Percentiles rank a stretch among this genome's conserved stretches.
Conservation (phyloP, 2,888 invertebrate species). For the Drosophila hamatofila region DNA sequence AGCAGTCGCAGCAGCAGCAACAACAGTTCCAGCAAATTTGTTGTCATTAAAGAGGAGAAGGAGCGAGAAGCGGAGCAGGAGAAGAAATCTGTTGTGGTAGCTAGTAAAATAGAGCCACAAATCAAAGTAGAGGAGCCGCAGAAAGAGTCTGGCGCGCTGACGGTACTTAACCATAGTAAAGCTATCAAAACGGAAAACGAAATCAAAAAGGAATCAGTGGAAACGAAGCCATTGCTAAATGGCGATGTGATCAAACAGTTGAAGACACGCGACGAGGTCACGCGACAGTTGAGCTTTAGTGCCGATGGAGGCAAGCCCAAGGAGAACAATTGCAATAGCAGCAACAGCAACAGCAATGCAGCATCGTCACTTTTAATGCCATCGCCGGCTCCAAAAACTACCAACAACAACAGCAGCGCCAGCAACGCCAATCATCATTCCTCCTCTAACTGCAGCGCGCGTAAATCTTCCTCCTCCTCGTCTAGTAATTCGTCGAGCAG, state of each 20-base stretch:
- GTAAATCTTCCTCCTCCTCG: conserved; percentile 63
- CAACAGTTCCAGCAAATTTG: conserved; percentile 53
- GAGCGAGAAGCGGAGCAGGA: conserved; percentile 21
- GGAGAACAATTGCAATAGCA: conserved; percentile 33
- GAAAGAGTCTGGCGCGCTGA: conserved; percentile 19
- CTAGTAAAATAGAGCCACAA: conserved; percentile 34
- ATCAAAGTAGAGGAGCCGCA: conserved; percentile 48
- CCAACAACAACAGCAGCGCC: conserved; percentile 26
- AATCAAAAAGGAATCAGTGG: conserved; percentile 61
- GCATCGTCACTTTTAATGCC: conserved; percentile 70
- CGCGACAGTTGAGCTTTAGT: conserved; percentile 82
- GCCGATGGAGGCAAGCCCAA: conserved; percentile 31
- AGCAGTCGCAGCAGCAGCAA: conserved; percentile 81
- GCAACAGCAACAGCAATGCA: conserved; percentile 19
- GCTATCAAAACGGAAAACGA: conserved; percentile 49
- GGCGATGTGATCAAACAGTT: conserved; percentile 49
- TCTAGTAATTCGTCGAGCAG: conserved; percentile 53
- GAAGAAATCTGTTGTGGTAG: conserved; percentile 19
- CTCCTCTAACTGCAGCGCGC: conserved; percentile 54
- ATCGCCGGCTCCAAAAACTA: conserved; percentile 70
- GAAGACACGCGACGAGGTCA: conserved; percentile 83
- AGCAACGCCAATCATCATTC: conserved; percentile 67
- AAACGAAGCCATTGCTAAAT: conserved; percentile 55
- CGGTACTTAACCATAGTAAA: conserved; percentile 54
- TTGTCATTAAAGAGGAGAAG: conserved; percentile 45